Percentiles rank a stretch among this genome's conserved stretches.
These are phyloP conservation scores for Prolemur simus DNA, from an alignment of 2,113 vertebrate species.

Conservation along the genomic window DNA sequence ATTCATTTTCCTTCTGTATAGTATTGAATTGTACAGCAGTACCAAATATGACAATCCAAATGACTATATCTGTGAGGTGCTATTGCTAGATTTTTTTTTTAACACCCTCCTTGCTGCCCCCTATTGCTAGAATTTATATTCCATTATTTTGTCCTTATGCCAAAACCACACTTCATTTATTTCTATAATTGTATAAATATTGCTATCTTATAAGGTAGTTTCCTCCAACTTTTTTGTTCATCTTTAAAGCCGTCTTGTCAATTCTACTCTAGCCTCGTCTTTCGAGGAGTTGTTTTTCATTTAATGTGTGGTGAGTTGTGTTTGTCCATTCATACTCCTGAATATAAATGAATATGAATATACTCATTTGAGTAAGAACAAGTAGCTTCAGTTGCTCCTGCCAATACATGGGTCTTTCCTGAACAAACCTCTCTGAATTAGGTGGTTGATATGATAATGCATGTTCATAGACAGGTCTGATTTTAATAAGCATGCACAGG, in stretches of 20 bases:
- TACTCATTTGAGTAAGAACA: neutral
- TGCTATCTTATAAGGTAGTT: neutral
- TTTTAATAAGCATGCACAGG: neutral
- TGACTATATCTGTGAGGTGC: neutral
- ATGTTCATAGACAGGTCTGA: neutral
- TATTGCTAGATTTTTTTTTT: neutral
- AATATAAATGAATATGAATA: neutral
- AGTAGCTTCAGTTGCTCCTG: neutral
- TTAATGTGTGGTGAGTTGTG: neutral
- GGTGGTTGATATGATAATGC: neutral
- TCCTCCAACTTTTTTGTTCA: neutral
- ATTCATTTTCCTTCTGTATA: neutral
- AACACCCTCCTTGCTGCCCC: too few species aligned
- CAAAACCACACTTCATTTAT: neutral
- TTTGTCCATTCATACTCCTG: neutral
- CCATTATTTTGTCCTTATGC: neutral
- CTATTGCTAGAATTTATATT: neutral
- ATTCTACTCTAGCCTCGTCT: neutral
- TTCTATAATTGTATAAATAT: neutral
- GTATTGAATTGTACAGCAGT: neutral
- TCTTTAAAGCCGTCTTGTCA: neutral
- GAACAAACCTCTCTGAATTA: neutral
- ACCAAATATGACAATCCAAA: neutral
- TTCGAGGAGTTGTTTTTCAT: neutral
- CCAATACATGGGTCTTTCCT: neutral